Percentiles rank a stretch among this genome's conserved stretches.
Conservation (phyloP, 2,113 vertebrate species). For the Petrocephalus zakoni region DNA sequence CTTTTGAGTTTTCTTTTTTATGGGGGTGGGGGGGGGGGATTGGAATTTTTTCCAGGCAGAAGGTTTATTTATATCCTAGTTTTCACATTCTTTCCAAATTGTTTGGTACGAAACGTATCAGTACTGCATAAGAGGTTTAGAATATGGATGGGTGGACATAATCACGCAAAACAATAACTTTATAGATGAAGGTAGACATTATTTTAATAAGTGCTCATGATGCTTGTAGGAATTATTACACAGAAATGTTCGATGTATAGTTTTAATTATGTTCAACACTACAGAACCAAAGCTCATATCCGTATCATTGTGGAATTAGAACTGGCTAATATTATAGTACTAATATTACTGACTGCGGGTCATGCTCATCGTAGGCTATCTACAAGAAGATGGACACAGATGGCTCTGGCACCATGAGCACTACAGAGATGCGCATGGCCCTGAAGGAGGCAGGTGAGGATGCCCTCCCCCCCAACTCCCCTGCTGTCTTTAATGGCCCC, state of each 20-base stretch:
- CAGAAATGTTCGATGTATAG: background rate
- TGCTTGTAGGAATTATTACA: background rate
- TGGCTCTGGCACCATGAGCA: slow-evolving; percentile 57
- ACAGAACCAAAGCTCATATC: background rate
- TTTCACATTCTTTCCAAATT: too few species aligned
- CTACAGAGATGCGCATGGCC: slow-evolving; percentile 63
- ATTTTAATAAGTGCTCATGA: background rate
- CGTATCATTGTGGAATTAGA: background rate
- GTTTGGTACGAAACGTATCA: too few species aligned
- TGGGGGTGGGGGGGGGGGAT: too few species aligned
- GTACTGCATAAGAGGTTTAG: background rate
- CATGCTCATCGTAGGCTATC: slow-evolving; percentile 49
- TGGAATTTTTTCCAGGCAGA: too few species aligned
- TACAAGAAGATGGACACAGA: slow-evolving; percentile 59
- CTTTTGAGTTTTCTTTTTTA: too few species aligned
- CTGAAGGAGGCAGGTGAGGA: slow-evolving; percentile 57
- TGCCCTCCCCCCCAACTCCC: background rate
- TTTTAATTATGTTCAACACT: background rate
- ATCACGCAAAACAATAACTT: background rate
- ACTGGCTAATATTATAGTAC: background rate
- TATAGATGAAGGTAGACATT: background rate
- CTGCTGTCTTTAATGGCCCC: background rate
- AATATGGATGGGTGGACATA: background rate
- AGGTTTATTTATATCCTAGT: too few species aligned
- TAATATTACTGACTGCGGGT: background rate